phyloP scores from a whole-genome alignment of 2,888 invertebrate genomes.

The Fragum fragum region DNA sequence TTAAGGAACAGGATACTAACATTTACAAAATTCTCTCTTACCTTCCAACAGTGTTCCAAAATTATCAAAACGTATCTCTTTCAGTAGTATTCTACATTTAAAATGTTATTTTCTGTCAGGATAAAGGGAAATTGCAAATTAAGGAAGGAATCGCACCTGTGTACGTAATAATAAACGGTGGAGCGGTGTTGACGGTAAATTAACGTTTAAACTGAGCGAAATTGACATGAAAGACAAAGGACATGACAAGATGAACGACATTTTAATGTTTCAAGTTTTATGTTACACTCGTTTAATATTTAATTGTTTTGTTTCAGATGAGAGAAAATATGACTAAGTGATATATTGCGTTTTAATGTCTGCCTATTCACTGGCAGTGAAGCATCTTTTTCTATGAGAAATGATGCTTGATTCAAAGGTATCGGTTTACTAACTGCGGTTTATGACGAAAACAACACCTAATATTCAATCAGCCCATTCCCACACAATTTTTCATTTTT shows the following conservation, averaged over 20 bases:
- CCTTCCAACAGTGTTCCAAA: too few species aligned
- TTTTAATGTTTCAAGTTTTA: slow-evolving; percentile 34
- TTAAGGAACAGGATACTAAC: too few species aligned
- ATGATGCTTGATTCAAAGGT: not conserved
- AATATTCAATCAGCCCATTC: too few species aligned
- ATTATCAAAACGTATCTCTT: too few species aligned
- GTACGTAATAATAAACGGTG: slow-evolving; percentile 24
- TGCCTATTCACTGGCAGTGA: slow-evolving; percentile 1
- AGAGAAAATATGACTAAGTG: slow-evolving; percentile 17
- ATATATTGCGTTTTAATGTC: slow-evolving; percentile 25
- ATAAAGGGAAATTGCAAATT: not conserved
- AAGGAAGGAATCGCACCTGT: slow-evolving; percentile 18
- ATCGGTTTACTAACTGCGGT: not conserved
- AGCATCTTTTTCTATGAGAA: slow-evolving; percentile 10
- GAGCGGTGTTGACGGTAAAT: slow-evolving; percentile 13
- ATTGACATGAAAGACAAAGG: slow-evolving; percentile 29
- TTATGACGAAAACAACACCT: not conserved
- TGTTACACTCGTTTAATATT: slow-evolving; percentile 21
- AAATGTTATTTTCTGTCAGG: too few species aligned
- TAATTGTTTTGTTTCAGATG: slow-evolving; percentile 25
- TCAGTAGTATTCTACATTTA: too few species aligned
- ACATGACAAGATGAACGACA: slow-evolving; percentile 30
- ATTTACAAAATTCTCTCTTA: too few species aligned
- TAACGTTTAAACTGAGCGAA: slow-evolving; percentile 23
- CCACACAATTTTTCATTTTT: too few species aligned